Base-by-base conservation (phyloP, 2,888 invertebrate genomes). In the Pedicia rivosa region DNA sequence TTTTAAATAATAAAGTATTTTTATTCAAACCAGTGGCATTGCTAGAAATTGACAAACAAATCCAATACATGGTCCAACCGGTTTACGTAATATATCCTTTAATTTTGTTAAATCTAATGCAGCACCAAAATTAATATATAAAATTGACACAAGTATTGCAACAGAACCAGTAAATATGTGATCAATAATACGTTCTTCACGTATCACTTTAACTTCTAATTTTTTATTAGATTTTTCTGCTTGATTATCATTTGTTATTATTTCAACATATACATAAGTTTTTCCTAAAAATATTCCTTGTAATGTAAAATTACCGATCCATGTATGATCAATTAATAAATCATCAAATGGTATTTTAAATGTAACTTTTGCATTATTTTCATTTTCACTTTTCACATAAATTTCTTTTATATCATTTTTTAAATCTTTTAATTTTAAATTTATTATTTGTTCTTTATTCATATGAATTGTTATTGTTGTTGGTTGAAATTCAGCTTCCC, bases 61-160 rank as follows among this genome's bases (percentile, higher is more conserved):
- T 7, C 87, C 87, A 42, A 88, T 81, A 3, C 64, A 55, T 1
- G 86, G 84, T 2, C 83, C 87, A 12, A 84, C 60, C 0, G 90
- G 90, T 42, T 68, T 68, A 19, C 66, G 70, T 2, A 86, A 45
- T 13, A 76, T 78, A 2, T 65, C 62, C 44, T 68, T 68, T 12
- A 87, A 68, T 1, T 74, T 70, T 1, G 66, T 60, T 72, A 83
- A 71, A 53, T 88, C 79, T 56, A 90, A 66, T 0, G 88, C 86
- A 52, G 88, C 87, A 1, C 91, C 90, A 62, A 90, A 90, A 64
- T 90, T 90, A 38, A 91, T 77, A 52, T 86, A 90, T 47, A 88
- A 73, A 34, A 90, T 62, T 1, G 81, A 77, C 27, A 82, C 77
- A 33, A 90, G 67, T 31, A 73, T 61, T 3, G 78, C 78, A 5